Evolutionary conservation across 2,113 vertebrate genomes (phyloP).

Genomic region (Pleuronectes platessa): DNA sequence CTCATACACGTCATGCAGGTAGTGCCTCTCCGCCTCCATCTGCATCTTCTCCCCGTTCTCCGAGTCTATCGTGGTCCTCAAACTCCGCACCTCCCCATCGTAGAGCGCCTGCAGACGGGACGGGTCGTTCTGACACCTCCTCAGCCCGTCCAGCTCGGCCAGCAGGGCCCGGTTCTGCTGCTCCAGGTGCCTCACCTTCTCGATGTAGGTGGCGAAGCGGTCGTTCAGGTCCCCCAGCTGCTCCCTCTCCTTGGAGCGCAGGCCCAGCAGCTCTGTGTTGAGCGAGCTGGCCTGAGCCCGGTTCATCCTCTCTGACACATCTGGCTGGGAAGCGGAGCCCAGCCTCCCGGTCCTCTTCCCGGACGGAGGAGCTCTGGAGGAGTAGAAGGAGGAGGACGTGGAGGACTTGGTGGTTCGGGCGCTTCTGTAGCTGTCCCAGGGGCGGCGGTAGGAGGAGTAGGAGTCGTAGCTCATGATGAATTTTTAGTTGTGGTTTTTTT

Average conservation of each 20-base stretch:
- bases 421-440: constrained; percentile 76
- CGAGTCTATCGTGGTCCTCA: constrained; percentile 81
- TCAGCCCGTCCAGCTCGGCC: constrained; percentile 79
- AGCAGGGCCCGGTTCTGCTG: constrained; percentile 83
- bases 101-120: constrained; percentile 82
- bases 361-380: constrained; percentile 62
- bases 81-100: constrained; percentile 77
- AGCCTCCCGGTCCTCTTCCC: constrained; percentile 67
- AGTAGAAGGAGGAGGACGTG: constrained; percentile 61
- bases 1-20: constrained; percentile 69
- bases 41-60: constrained; percentile 80
- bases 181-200: constrained; percentile 86
- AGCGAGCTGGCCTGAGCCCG: constrained; percentile 78
- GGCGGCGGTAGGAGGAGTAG: constrained; percentile 70
- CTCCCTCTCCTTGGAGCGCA: constrained; percentile 84
- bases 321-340: constrained; percentile 50
- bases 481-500: constrained; percentile 64
- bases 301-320: constrained; percentile 71
- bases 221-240: constrained; percentile 86
- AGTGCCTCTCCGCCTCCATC: constrained; percentile 79
- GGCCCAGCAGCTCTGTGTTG: constrained; percentile 83
- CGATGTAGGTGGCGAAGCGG: constrained; percentile 87
- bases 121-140: constrained; percentile 75
- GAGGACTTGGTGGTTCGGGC: constrained; percentile 72
- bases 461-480: constrained; percentile 83